These are phyloP conservation scores for Sebastes schlegelii DNA, from an alignment of 2,113 vertebrate genomes.

Conservation along the genomic window DNA sequence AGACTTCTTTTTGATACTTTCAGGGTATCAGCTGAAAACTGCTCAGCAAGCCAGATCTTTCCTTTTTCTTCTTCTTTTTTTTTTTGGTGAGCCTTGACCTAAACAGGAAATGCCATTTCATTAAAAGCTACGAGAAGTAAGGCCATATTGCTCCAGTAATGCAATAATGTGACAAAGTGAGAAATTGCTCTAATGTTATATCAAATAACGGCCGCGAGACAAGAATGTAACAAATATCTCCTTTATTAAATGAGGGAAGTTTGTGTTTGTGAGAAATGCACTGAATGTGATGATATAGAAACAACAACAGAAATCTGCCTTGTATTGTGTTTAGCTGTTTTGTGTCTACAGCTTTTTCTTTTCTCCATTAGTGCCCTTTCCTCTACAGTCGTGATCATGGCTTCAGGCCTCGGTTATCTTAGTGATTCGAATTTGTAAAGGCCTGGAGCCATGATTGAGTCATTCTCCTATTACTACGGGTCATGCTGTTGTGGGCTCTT, in stretches of 20 bases:
- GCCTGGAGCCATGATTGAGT: slow-evolving; percentile 51
- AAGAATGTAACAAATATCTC: slow-evolving; percentile 24
- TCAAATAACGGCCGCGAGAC: slow-evolving; percentile 18
- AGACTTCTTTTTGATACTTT: slow-evolving; percentile 26
- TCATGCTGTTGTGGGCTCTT: slow-evolving; percentile 36
- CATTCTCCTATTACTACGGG: slow-evolving; percentile 43
- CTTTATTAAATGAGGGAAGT: slow-evolving; percentile 34
- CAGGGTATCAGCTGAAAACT: slow-evolving; percentile 19
- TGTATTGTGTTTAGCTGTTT: slow-evolving; percentile 1
- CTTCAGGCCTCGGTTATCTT: slow-evolving; percentile 52
- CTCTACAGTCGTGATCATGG: slow-evolving; percentile 6
- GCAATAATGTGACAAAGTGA: slow-evolving; percentile 47
- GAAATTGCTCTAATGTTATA: slow-evolving; percentile 33
- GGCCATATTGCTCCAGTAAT: slow-evolving; percentile 21
- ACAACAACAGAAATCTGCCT: slow-evolving; percentile 20
- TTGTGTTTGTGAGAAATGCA: slow-evolving; percentile 34
- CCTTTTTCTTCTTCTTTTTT: slow-evolving; percentile 2
- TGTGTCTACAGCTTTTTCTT: slow-evolving; percentile 7
- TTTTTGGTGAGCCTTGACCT: slow-evolving; percentile 27
- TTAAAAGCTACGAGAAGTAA: slow-evolving; percentile 33
- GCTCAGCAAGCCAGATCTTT: background rate
- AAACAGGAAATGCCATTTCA: slow-evolving; percentile 50
- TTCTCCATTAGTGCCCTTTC: slow-evolving; percentile 25
- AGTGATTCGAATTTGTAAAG: slow-evolving; percentile 44
- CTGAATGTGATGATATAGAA: slow-evolving; percentile 14